phyloP scores from a whole-genome alignment of 2,888 invertebrate species.

The Bombylius major region DNA sequence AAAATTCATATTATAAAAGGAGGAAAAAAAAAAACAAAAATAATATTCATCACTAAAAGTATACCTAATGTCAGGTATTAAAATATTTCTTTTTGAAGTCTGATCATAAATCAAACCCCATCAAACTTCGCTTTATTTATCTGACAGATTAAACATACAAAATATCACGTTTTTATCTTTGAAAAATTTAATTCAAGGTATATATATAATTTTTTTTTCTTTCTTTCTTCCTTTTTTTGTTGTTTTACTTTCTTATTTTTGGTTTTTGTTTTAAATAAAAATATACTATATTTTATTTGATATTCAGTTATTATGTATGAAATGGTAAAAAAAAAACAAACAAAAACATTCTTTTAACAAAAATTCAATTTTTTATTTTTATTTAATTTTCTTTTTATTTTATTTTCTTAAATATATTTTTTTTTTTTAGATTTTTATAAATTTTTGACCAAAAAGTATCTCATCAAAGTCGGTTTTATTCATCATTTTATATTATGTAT shows the following conservation, averaged over 20 bases:
- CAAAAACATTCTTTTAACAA: no score
- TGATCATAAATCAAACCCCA: slow-evolving; percentile 19
- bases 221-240: slow-evolving; percentile 1
- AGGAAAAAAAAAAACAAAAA: neutral
- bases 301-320: no score
- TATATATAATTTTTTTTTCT: neutral
- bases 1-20: neutral
- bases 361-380: no score
- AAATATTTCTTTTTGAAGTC: slow-evolving; percentile 17
- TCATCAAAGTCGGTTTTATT: slow-evolving; percentile 1
- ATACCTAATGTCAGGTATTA: slow-evolving; percentile 18
- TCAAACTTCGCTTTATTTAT: slow-evolving; percentile 19
- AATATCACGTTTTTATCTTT: slow-evolving; percentile 16
- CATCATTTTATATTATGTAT: neutral
- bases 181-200: slow-evolving; percentile 11
- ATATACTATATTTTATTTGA: no score
- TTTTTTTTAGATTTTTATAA: neutral
- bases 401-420: no score
- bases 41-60: neutral
- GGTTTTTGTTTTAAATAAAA: no score
- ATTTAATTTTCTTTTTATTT: no score
- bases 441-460: neutral
- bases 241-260: neutral
- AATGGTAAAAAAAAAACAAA: no score
- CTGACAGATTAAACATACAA: slow-evolving; percentile 20